A percentile compares a stretch with the other conserved stretches of the same genome.
These are phyloP conservation scores for Nebria ingens DNA, from an alignment of 1,140 invertebrate species.

Conservation along the genomic window DNA sequence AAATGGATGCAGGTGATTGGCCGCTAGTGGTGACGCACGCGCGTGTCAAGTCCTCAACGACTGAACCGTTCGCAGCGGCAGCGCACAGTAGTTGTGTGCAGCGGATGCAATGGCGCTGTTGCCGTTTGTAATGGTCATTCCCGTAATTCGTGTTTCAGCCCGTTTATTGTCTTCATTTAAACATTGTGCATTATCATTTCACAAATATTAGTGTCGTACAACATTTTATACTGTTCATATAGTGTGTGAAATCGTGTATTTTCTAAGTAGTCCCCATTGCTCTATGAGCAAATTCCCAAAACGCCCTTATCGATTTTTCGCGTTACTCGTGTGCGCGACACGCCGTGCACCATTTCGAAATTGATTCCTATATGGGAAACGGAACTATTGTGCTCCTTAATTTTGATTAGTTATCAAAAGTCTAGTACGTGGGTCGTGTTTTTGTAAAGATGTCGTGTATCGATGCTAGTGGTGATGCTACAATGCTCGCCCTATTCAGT, in stretches of 20 bases:
- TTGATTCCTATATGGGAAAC: background rate
- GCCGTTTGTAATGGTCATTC: conserved; percentile 12
- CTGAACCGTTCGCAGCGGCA: conserved; percentile 1
- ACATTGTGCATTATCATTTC: background rate
- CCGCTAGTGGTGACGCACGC: conserved; percentile 19
- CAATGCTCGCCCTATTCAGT: too few relatives aligned
- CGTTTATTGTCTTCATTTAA: background rate
- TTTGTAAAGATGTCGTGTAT: background rate
- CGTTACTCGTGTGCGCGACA: conserved; percentile 20
- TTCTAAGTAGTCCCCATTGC: conserved; percentile 6
- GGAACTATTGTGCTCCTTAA: background rate
- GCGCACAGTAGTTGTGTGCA: conserved; percentile 14
- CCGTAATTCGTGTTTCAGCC: background rate
- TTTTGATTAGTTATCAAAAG: background rate
- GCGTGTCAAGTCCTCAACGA: conserved; percentile 21
- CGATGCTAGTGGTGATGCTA: background rate
- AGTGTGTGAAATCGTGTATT: conserved; percentile 8
- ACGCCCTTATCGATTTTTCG: conserved; percentile 36
- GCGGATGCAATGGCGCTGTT: conserved; percentile 34
- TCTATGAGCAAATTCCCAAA: conserved; percentile 21
- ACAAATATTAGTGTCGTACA: background rate
- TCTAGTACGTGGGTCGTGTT: background rate
- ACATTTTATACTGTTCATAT: conserved; percentile 10
- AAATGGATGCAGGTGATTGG: conserved; percentile 16
- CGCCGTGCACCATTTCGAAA: conserved; percentile 24